phyloP scores from a whole-genome alignment of 2,888 invertebrate species.

The Drosophila demipolita region DNA sequence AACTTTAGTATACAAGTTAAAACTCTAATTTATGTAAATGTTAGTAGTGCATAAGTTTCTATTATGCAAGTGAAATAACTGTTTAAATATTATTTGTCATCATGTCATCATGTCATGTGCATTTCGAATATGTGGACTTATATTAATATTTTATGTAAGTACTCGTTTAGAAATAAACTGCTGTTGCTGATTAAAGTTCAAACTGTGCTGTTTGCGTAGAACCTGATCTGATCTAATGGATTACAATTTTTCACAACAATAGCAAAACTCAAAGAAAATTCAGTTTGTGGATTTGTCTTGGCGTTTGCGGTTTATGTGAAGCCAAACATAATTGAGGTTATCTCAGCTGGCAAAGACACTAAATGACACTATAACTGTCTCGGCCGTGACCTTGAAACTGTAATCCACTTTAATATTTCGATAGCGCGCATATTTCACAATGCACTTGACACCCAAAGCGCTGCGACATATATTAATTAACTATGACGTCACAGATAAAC shows the following conservation, averaged over 20 bases:
- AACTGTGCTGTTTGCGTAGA: not conserved
- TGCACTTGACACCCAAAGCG: conserved; percentile 13
- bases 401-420: conserved; percentile 17
- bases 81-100: not conserved
- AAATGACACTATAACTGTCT: conserved; percentile 11
- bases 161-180: not conserved
- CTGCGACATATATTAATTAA: conserved; percentile 26
- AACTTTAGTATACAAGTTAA: not conserved
- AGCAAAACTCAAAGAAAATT: not conserved
- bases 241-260: not conserved
- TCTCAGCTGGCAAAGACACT: conserved; percentile 1
- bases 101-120: not conserved
- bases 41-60: not conserved
- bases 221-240: not conserved
- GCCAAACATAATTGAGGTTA: conserved; percentile 39
- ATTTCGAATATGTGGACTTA: not conserved
- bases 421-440: conserved; percentile 1
- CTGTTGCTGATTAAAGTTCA: conserved; percentile 44
- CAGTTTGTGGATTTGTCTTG: not conserved
- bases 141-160: not conserved
- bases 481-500: conserved; percentile 63
- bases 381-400: conserved; percentile 44
- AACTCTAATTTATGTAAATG: too few relatives aligned
- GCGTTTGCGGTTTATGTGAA: conserved; percentile 15
- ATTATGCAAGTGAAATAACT: not conserved